Percentiles rank a stretch among this genome's conserved stretches.
These are phyloP conservation scores for Reticulitermes speratus DNA, from an alignment of 1,140 invertebrate species.

Conservation along the genomic window DNA sequence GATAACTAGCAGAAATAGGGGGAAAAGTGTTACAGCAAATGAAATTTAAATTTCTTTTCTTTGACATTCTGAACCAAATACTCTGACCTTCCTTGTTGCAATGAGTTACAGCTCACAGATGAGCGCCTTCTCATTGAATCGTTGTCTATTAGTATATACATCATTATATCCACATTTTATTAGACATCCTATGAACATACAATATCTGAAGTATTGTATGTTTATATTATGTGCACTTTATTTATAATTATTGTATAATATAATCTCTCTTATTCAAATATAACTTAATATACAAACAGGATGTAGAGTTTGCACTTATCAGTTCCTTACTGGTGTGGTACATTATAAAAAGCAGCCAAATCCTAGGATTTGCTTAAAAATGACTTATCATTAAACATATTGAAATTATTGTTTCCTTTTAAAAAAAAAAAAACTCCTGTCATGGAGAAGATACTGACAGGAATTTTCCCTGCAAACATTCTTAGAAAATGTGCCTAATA, in stretches of 20 bases:
- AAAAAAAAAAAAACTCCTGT: slow-evolving; percentile 5
- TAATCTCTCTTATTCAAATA: slow-evolving; percentile 17
- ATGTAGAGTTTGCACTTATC: neutral
- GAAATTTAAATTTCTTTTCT: neutral
- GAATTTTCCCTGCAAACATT: slow-evolving; percentile 12
- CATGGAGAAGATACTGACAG: slow-evolving; percentile 15
- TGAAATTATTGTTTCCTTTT: neutral
- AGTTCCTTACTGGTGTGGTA: neutral
- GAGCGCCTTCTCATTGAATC: slow-evolving; percentile 18
- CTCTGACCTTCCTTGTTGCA: neutral
- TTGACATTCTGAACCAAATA: neutral
- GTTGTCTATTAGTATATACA: slow-evolving; percentile 33
- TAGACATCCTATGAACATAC: slow-evolving; percentile 29
- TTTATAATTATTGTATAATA: slow-evolving; percentile 19
- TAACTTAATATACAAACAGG: slow-evolving; percentile 10
- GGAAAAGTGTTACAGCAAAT: neutral
- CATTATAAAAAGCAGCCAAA: slow-evolving; percentile 19
- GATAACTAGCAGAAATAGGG: neutral
- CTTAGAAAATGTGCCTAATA: slow-evolving; percentile 12
- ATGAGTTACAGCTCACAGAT: slow-evolving; percentile 23
- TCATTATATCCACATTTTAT: slow-evolving; percentile 19
- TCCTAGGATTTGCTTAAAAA: neutral
- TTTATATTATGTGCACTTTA: slow-evolving; percentile 25
- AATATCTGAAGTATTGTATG: slow-evolving; percentile 28
- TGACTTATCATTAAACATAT: slow-evolving; percentile 8